Evolutionary conservation across 2,888 invertebrate genomes (phyloP).

Genomic region (Leptothorax acervorum): DNA sequence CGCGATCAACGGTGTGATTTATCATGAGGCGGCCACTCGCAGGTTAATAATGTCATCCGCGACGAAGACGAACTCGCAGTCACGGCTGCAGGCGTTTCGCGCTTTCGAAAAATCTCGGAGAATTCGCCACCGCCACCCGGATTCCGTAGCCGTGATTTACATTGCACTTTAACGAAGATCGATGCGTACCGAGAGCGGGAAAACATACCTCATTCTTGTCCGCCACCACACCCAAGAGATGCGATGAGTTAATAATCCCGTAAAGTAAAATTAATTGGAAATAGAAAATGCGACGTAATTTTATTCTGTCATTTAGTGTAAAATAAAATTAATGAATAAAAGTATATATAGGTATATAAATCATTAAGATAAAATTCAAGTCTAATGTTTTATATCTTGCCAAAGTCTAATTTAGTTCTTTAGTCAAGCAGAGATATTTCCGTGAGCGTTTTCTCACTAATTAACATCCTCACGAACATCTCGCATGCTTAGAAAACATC

Average conservation of each 20-base stretch:
- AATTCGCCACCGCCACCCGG: constrained; percentile 58
- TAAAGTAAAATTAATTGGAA: constrained; percentile 6
- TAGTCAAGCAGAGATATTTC: not conserved
- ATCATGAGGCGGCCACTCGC: constrained; percentile 26
- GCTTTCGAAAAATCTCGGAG: constrained; percentile 61
- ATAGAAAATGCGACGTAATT: not conserved
- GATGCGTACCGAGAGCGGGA: constrained; percentile 19
- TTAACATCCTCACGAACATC: not conserved
- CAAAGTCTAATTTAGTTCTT: not conserved
- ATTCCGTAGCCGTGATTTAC: constrained; percentile 63
- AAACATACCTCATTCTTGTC: constrained; percentile 17
- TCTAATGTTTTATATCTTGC: not conserved
- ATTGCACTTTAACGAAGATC: constrained; percentile 55
- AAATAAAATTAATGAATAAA: not conserved
- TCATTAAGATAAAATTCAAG: not conserved
- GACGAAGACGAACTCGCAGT: constrained; percentile 65
- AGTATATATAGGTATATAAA: not conserved
- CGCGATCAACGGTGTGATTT: constrained; percentile 43
- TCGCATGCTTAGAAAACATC: not conserved
- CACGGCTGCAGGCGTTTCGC: constrained; percentile 24
- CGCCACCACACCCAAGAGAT: not conserved
- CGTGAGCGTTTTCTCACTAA: not conserved
- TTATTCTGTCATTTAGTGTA: not conserved
- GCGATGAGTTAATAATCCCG: not conserved
- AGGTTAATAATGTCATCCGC: constrained; percentile 60